Conservation (phyloP, 2,113 vertebrate genomes). For the Mellivora capensis region DNA sequence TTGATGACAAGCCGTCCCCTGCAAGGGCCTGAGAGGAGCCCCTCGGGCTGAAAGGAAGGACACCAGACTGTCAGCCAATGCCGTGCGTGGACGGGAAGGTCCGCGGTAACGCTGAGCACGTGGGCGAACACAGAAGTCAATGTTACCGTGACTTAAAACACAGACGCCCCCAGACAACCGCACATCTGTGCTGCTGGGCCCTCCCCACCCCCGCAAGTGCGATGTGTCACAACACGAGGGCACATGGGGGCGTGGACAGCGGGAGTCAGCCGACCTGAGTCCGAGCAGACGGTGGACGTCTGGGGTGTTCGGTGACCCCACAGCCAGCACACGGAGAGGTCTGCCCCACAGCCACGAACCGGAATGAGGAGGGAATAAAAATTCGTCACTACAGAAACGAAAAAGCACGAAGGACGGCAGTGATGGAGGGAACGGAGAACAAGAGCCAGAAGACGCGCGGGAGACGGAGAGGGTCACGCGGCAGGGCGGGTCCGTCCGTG, state of each 20-base stretch:
- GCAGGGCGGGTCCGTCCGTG: not conserved
- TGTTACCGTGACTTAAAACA: not conserved
- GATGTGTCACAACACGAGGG: no score
- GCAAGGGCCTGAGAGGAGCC: not conserved
- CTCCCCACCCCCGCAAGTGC: not conserved
- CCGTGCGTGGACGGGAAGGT: not conserved
- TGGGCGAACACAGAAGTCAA: not conserved
- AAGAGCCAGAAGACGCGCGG: rapidly evolving
- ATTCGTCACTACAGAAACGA: not conserved
- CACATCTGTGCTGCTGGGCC: no score
- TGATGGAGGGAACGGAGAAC: rapidly evolving
- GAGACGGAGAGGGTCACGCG: not conserved
- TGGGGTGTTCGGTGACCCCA: not conserved
- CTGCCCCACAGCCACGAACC: not conserved
- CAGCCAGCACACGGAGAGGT: not conserved
- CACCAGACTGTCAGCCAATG: not conserved
- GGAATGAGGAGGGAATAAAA: not conserved
- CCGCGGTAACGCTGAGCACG: not conserved
- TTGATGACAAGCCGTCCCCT: not conserved
- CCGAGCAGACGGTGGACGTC: rapidly evolving
- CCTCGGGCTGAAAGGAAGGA: not conserved
- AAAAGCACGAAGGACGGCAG: not conserved
- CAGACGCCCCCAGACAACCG: not conserved
- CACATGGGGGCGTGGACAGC: rapidly evolving
- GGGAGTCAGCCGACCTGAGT: not conserved